Evolutionary conservation across 2,888 invertebrate species (phyloP), one percentile per base, ranked within the genome.

Genomic region (Apamea anceps): DNA sequence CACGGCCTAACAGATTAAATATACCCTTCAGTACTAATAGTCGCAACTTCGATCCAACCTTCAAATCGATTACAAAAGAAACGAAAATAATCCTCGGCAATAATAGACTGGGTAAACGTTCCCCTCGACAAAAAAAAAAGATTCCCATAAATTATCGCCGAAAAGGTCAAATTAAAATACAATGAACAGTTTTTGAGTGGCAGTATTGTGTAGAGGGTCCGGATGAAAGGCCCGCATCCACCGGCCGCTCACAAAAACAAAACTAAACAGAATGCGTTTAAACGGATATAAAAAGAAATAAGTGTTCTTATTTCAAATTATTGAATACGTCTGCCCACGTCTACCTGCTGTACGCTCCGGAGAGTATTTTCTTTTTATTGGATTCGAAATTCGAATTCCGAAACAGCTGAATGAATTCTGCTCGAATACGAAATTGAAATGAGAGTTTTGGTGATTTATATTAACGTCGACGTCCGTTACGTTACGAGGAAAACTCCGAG

Each of bases 81-180:
- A 95, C 89, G 92, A 93, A 95, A 94, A 95, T 94, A 95, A 95
- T 94, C 92, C 94, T 91, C 91, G 93, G 91, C 95, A 94, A 96
- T 96, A 96, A 96, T 96, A 96, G 95, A 93, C 95, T 94, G 94
- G 94, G 95, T 96, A 96, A 96, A 96, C 95, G 96, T 93, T 95
- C 94, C 94, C 95, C 92, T 93, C 91, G 88, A 88, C 89, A 90
- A 93, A 95, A 92, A 77, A 62, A 95, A 94, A 95, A 94, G 91
- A 93, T 94, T 95, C 96, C 94, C 96, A 97, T 97, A 96, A 97
- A 97, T 97, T 96, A 97, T 96, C 96, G 93, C 96, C 95, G 95
- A 96, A 97, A 96, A 97, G 96, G 96, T 97, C 97, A 96, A 96
- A 97, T 97, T 97, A 97, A 96, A 97, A 97, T 97, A 97, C 97